Conservation (phyloP, 2,888 invertebrate genomes). For the Caenorhabditis imperialis region DNA sequence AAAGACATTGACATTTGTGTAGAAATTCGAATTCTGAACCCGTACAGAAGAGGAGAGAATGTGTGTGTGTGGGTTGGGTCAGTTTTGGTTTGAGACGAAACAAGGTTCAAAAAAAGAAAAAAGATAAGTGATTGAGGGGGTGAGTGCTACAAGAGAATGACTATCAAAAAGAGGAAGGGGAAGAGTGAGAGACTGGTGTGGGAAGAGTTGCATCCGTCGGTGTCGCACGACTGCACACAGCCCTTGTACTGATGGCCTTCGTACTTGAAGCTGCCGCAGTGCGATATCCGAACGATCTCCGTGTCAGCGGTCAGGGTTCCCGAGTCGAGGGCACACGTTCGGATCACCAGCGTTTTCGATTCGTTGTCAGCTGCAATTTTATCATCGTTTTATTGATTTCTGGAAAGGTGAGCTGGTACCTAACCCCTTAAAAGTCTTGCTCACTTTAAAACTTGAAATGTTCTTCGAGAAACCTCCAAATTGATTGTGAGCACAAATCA, state of each 20-base stretch:
- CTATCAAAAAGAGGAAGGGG: constrained; percentile 14
- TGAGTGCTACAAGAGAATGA: constrained; percentile 4
- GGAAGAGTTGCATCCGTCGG: constrained; percentile 74
- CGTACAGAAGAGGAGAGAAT: too few relatives aligned
- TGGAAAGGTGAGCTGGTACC: too few relatives aligned
- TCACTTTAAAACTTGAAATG: too few relatives aligned
- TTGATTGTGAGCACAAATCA: too few relatives aligned
- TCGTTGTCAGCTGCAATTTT: constrained; percentile 73
- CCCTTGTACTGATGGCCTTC: constrained; percentile 74
- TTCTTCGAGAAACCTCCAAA: too few relatives aligned
- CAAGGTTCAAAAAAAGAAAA: constrained; percentile 20
- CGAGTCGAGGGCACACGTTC: constrained; percentile 94
- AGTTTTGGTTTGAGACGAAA: too few relatives aligned
- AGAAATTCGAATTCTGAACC: too few relatives aligned
- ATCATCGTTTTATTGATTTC: too few relatives aligned
- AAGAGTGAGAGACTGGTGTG: constrained; percentile 23
- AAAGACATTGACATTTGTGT: too few relatives aligned
- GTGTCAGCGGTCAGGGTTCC: constrained; percentile 95
- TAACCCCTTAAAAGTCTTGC: too few relatives aligned
- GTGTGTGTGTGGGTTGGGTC: too few relatives aligned
- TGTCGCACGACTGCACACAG: constrained; percentile 73
- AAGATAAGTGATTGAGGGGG: constrained; percentile 13
- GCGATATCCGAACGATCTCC: constrained; percentile 95
- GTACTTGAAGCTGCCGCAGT: constrained; percentile 94
- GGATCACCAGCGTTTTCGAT: constrained; percentile 84